These are phyloP conservation scores for Steinernema feltiae DNA, from an alignment of 1,140 invertebrate species.

Conservation along the genomic window DNA sequence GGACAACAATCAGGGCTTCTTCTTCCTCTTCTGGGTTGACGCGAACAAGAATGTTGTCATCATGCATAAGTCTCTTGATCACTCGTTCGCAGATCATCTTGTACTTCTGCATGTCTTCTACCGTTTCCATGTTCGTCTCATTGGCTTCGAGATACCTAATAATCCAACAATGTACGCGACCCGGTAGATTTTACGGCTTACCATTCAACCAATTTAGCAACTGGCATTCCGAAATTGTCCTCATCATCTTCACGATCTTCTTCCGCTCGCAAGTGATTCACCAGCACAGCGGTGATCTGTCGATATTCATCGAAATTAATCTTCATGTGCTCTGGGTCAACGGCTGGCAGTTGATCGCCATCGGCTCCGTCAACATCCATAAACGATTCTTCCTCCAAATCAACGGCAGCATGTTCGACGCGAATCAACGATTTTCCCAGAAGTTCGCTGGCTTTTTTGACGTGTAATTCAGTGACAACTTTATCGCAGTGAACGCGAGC, in stretches of 20 bases:
- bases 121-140: conserved; percentile 77
- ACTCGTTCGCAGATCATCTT: conserved; percentile 90
- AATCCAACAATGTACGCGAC: background rate
- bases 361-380: conserved; percentile 57
- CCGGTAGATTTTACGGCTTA: background rate
- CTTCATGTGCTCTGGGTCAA: conserved; percentile 66
- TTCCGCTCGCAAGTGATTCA: conserved; percentile 77
- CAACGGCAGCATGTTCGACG: conserved; percentile 93
- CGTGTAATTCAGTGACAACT: conserved; percentile 67
- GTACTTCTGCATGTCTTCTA: conserved; percentile 80
- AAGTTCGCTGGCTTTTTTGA: conserved; percentile 84
- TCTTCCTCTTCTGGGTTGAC: conserved; percentile 64
- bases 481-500: conserved; percentile 86
- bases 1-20: conserved; percentile 81
- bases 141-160: conserved; percentile 77
- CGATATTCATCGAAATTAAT: conserved; percentile 93
- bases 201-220: conserved; percentile 83
- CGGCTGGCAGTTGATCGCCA: background rate
- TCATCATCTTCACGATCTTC: conserved; percentile 66
- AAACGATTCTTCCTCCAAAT: conserved; percentile 72
- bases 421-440: conserved; percentile 97
- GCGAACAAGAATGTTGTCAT: conserved; percentile 59
- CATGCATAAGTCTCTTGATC: conserved; percentile 82
- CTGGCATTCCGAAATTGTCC: conserved; percentile 64
- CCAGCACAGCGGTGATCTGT: conserved; percentile 79